Evolutionary conservation across 2,797 vertebrate species (phyloP).

Genomic region (Oceanodroma leucorhoa): DNA sequence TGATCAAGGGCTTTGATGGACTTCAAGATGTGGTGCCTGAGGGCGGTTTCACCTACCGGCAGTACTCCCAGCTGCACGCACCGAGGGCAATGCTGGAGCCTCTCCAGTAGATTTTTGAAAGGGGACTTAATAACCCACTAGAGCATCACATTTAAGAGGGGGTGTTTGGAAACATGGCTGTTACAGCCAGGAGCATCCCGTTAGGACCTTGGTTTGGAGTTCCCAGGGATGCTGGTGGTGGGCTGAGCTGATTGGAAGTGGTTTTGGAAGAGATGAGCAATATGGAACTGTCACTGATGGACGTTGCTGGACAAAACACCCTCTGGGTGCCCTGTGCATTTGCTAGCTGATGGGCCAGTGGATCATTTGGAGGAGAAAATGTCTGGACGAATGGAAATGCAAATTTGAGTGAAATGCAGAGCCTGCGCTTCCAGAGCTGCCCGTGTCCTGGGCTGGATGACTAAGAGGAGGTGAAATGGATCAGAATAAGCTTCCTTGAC

Average conservation of each 20-base stretch:
- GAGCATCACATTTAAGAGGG: background rate
- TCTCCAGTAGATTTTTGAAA: background rate
- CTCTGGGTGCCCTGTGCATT: accelerated
- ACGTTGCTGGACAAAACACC: background rate
- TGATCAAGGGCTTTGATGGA: background rate
- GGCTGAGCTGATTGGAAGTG: background rate
- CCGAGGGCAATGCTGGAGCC: accelerated
- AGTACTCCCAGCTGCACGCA: accelerated
- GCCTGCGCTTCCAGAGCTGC: background rate
- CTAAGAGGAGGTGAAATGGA: background rate
- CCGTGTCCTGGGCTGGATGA: background rate
- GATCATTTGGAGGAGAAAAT: background rate
- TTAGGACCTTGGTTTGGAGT: background rate
- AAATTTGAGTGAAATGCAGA: background rate
- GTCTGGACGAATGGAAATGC: background rate
- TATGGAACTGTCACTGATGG: background rate
- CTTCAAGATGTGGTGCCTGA: background rate
- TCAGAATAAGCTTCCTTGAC: background rate
- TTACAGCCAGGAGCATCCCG: background rate
- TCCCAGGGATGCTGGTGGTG: accelerated
- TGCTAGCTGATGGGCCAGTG: background rate
- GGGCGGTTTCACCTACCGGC: background rate
- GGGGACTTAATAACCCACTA: background rate
- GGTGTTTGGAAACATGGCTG: background rate
- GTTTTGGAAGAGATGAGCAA: background rate